Evolutionary conservation across 2,888 invertebrate species (phyloP), one percentile per base, ranked within the genome.

Genomic region (Temnothorax ravouxi): DNA sequence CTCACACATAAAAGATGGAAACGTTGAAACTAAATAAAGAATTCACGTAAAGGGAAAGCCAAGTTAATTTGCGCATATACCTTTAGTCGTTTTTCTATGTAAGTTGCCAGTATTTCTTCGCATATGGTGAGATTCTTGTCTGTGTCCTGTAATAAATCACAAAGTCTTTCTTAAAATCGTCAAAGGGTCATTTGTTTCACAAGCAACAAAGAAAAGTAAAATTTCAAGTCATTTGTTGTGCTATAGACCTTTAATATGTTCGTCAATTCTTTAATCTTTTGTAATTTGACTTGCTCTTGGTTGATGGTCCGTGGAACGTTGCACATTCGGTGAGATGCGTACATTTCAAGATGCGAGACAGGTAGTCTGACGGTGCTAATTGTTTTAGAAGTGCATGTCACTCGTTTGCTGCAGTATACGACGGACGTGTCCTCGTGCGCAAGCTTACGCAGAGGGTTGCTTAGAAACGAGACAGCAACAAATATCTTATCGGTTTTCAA

Each of bases 91-190:
- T 91, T 92, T 50, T 89, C 86, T 75, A 93, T 87, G 56, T 93
- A 93, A 47, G 89, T 75, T 15, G 90, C 81, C 71, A 94, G 79
- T 79, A 94, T 92, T 86, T 93, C 91, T 71, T 94, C 94, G 86
- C 93, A 94, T 61, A 89, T 86, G 34, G 92, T 93, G 61, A 94
- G 85, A 74, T 94, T 94, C 83, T 85, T 90, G 61, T 94, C 93
- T 15, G 93, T 94, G 21, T 91, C 92, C 92, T 92, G 77, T 18
- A 88, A 83, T 52, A 64, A 72, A 72, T n/a, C 11, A 25, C 13
- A 2, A 25, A 38, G 38, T 59, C 4, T 50, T 4, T 47, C 2
- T 59, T 80, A 80, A 50, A 25, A 59, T 47, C 6, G 6, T 71
- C 5, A 0, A 0, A 50, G 25, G 41, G 50, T 6, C 8, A 54